Percentiles rank a stretch among this genome's conserved stretches.
phyloP scores from a whole-genome alignment of 2,113 vertebrate species.

The Alexandromys fortis region DNA sequence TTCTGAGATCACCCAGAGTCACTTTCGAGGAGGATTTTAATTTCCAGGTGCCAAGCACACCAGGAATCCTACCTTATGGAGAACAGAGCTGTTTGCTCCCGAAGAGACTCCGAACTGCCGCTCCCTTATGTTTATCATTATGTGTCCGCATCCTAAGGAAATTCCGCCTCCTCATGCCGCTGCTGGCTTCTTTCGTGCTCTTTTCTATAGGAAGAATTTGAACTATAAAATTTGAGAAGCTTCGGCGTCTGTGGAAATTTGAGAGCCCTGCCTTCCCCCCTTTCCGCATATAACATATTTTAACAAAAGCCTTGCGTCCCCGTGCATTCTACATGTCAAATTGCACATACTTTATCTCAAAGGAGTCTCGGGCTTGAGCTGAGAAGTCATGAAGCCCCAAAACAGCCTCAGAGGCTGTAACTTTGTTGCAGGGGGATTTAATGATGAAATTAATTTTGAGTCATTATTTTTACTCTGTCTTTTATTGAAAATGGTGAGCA shows the following conservation, averaged over 20 bases:
- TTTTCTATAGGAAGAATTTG: slow-evolving; percentile 73
- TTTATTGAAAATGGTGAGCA: background rate
- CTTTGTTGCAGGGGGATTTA: background rate
- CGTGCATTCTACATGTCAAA: slow-evolving; percentile 61
- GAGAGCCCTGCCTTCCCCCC: slow-evolving; percentile 55
- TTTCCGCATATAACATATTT: slow-evolving; percentile 61
- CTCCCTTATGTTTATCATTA: slow-evolving; percentile 53
- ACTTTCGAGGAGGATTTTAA: slow-evolving; percentile 68
- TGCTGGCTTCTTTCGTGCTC: slow-evolving; percentile 51
- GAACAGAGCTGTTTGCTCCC: slow-evolving; percentile 35
- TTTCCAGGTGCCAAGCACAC: slow-evolving; percentile 36
- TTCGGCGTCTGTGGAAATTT: slow-evolving; percentile 68
- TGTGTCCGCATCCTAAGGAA: slow-evolving; percentile 66
- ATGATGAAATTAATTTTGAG: background rate
- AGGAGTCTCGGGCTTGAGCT: slow-evolving; percentile 3
- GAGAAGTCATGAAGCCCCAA: slow-evolving; percentile 38
- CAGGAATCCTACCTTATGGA: slow-evolving; percentile 66
- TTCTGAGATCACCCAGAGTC: slow-evolving; percentile 63
- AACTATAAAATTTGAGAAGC: slow-evolving; percentile 69
- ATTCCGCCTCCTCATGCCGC: slow-evolving; percentile 51
- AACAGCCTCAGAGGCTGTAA: slow-evolving; percentile 30
- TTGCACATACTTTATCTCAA: slow-evolving; percentile 19
- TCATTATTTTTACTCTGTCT: background rate
- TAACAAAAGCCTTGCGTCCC: slow-evolving; percentile 41
- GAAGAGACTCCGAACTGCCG: slow-evolving; percentile 27